These are phyloP conservation scores for Thalpophila matura DNA, from an alignment of 2,888 invertebrate genomes.

Conservation along the genomic window DNA sequence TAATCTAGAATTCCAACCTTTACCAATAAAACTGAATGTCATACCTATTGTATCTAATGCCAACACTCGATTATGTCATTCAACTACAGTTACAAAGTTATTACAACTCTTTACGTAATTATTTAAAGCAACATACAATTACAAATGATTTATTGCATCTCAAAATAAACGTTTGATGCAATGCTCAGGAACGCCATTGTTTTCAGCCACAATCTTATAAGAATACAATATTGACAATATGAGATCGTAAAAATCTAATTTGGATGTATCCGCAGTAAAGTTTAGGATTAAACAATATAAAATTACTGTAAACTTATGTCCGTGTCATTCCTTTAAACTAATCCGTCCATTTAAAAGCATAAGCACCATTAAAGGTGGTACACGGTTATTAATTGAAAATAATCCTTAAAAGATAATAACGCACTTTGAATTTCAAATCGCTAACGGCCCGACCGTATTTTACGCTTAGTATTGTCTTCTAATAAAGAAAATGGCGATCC, in stretches of 20 bases:
- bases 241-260: conserved; percentile 41
- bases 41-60: too few relatives aligned
- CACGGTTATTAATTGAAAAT: conserved; percentile 54
- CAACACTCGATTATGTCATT: conserved; percentile 59
- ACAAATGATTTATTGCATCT: conserved; percentile 53
- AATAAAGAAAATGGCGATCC: conserved; percentile 57
- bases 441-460: conserved; percentile 41
- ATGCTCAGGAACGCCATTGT: conserved; percentile 40
- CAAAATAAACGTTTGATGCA: conserved; percentile 46
- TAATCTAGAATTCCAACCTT: conserved; percentile 38
- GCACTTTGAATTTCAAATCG: conserved; percentile 60
- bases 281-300: conserved; percentile 48
- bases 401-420: conserved; percentile 47
- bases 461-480: conserved; percentile 53
- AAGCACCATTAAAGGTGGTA: conserved; percentile 16
- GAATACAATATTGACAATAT: conserved; percentile 40
- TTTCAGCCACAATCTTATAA: conserved; percentile 18
- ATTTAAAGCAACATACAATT: conserved; percentile 47
- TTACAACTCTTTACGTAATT: conserved; percentile 56
- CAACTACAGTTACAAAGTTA: conserved; percentile 42
- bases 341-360: conserved; percentile 43
- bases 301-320: conserved; percentile 30
- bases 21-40: conserved; percentile 36
- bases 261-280: conserved; percentile 9
- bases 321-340: conserved; percentile 27